Percentiles rank a stretch among this genome's conserved stretches.
Conservation (phyloP, 1,140 invertebrate species). For the Drosophila triauraria region DNA sequence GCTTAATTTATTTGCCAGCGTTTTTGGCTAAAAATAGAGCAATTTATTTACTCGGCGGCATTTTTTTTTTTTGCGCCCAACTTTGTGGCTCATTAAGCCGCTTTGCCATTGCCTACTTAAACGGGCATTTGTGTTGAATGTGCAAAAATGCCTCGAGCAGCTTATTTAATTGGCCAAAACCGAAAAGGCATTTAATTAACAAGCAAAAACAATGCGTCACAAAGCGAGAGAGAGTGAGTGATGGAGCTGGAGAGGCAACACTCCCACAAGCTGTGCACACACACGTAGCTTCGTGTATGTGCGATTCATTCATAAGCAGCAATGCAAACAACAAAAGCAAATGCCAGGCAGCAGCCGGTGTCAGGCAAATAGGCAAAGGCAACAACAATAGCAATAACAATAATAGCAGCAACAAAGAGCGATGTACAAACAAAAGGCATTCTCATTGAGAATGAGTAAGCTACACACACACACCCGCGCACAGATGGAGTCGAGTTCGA, state of each 20-base stretch:
- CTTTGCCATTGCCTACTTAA: slow-evolving; percentile 65
- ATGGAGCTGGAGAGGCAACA: slow-evolving; percentile 11
- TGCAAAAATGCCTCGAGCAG: slow-evolving; percentile 31
- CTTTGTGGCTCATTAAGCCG: slow-evolving; percentile 52
- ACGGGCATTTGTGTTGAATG: slow-evolving; percentile 57
- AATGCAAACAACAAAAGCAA: slow-evolving; percentile 51
- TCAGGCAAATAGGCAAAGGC: slow-evolving; percentile 58
- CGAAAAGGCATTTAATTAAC: slow-evolving; percentile 63
- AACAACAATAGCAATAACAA: slow-evolving; percentile 39
- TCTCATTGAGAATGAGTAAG: slow-evolving; percentile 58
- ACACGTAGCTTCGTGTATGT: slow-evolving; percentile 7
- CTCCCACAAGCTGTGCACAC: slow-evolving; percentile 44
- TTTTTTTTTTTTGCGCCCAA: slow-evolving; percentile 26
- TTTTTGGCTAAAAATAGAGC: slow-evolving; percentile 65
- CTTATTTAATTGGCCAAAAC: slow-evolving; percentile 70
- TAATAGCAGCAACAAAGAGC: slow-evolving; percentile 33
- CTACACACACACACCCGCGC: slow-evolving; percentile 30
- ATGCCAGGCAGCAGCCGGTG: slow-evolving; percentile 63
- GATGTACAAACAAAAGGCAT: slow-evolving; percentile 44
- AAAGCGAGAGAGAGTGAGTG: background rate
- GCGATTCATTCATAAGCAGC: slow-evolving; percentile 67
- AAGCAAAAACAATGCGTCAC: slow-evolving; percentile 33
- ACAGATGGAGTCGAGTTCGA: slow-evolving; percentile 48
- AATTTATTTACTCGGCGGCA: slow-evolving; percentile 65
- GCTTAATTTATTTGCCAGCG: slow-evolving; percentile 69